Evolutionary conservation across 2,113 vertebrate species (phyloP).

Genomic region (Hydrochoerus hydrochaeris): DNA sequence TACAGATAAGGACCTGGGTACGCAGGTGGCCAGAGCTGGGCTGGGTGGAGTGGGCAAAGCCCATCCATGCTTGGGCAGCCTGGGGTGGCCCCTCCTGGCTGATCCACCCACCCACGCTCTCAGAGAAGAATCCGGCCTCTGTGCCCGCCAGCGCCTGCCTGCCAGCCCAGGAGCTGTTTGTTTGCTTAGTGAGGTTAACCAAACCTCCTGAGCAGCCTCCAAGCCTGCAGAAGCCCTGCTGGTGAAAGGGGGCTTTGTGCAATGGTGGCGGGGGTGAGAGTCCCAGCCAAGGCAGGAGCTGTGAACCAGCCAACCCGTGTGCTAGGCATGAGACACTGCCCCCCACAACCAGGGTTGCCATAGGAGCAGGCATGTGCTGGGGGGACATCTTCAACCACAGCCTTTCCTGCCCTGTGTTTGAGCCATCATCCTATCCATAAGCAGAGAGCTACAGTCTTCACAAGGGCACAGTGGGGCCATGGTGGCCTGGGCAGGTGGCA

Average conservation of each 20-base stretch:
- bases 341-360: neutral
- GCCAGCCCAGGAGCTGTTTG: constrained; percentile 56
- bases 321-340: neutral
- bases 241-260: constrained; percentile 72
- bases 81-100: neutral
- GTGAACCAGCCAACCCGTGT: neutral
- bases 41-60: neutral
- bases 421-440: neutral
- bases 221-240: neutral
- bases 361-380: neutral
- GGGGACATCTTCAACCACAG: neutral
- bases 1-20: neutral
- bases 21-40: neutral
- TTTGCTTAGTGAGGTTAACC: constrained; percentile 70
- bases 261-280: neutral
- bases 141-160: neutral
- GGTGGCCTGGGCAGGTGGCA: neutral
- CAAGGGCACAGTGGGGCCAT: fast-evolving
- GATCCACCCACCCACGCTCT: neutral
- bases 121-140: constrained; percentile 67
- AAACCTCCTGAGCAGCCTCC: constrained; percentile 34
- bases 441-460: neutral
- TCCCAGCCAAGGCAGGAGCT: neutral
- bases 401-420: neutral
- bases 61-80: neutral